A percentile compares a stretch with the other conserved stretches of the same genome.
Evolutionary conservation across 2,888 invertebrate species (phyloP).

Genomic region (Ceratothoa steindachneri): DNA sequence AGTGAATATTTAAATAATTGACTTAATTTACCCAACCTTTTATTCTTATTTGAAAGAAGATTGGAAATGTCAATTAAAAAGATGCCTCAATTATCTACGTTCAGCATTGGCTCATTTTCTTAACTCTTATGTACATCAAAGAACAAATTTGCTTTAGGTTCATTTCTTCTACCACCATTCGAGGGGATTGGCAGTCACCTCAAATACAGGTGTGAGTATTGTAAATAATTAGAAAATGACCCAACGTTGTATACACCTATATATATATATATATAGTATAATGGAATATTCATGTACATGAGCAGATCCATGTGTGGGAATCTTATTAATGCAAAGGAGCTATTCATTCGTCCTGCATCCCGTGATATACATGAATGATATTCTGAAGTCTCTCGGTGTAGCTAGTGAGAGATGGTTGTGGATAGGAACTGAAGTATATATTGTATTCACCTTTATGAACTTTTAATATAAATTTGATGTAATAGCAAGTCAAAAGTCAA

Average conservation of each 20-base stretch:
- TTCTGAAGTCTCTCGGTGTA: neutral
- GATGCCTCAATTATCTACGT: too few relatives aligned
- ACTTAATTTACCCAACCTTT: too few relatives aligned
- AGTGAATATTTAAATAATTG: too few relatives aligned
- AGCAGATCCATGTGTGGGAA: neutral
- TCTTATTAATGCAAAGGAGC: neutral
- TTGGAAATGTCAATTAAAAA: too few relatives aligned
- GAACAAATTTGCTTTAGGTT: too few relatives aligned
- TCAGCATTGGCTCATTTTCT: too few relatives aligned
- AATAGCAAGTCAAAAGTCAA: neutral
- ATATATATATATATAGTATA: neutral
- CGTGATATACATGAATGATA: neutral
- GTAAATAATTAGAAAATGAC: too few relatives aligned
- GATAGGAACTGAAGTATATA: neutral
- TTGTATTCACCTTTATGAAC: neutral
- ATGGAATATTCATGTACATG: neutral
- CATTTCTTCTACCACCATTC: too few relatives aligned
- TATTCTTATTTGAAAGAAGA: too few relatives aligned
- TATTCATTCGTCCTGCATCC: neutral
- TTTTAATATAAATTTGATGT: neutral
- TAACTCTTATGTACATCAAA: too few relatives aligned
- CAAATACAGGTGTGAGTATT: too few relatives aligned
- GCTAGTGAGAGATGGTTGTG: neutral
- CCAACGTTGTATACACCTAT: neutral
- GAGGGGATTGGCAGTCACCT: too few relatives aligned